These are phyloP conservation scores for Vanessa tameamea DNA, from an alignment of 1,140 invertebrate genomes.

Conservation along the genomic window DNA sequence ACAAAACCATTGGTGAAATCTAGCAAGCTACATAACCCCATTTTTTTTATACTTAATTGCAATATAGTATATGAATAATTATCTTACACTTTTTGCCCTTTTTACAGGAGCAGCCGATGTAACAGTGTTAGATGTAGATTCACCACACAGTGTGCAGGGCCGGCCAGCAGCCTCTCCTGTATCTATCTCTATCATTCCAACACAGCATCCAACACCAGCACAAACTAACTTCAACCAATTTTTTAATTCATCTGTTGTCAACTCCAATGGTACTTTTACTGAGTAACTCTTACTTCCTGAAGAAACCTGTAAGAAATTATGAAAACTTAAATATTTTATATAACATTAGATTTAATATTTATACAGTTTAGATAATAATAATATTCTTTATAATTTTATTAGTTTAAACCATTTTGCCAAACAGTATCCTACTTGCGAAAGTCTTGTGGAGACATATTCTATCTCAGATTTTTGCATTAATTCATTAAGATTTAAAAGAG, in stretches of 20 bases:
- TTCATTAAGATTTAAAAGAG: no score
- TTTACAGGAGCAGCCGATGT: slow-evolving; percentile 58
- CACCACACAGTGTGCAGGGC: slow-evolving; percentile 68
- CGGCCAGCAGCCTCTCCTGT: slow-evolving; percentile 64
- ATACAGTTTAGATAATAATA: no score
- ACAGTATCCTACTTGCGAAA: no score
- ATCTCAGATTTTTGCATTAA: no score
- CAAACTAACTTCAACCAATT: slow-evolving; percentile 75
- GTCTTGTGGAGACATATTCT: no score
- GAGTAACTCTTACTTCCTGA: slow-evolving; percentile 68
- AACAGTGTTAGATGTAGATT: slow-evolving; percentile 68
- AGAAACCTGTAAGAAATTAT: slow-evolving; percentile 61
- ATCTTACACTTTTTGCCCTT: slow-evolving; percentile 53
- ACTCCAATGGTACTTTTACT: slow-evolving; percentile 74
- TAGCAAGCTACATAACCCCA: no score
- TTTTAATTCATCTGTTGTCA: slow-evolving; percentile 68
- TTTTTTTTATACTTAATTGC: neutral
- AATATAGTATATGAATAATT: neutral
- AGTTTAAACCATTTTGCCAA: no score
- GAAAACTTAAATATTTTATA: no score
- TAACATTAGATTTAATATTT: no score
- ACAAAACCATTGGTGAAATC: no score
- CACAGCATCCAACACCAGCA: slow-evolving; percentile 66
- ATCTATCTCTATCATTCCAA: slow-evolving; percentile 74
- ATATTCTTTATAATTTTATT: no score